Evolutionary conservation across 2,113 vertebrate species (phyloP), one percentile per base, ranked within the genome.

Genomic region (Zosterops hypoxanthus): DNA sequence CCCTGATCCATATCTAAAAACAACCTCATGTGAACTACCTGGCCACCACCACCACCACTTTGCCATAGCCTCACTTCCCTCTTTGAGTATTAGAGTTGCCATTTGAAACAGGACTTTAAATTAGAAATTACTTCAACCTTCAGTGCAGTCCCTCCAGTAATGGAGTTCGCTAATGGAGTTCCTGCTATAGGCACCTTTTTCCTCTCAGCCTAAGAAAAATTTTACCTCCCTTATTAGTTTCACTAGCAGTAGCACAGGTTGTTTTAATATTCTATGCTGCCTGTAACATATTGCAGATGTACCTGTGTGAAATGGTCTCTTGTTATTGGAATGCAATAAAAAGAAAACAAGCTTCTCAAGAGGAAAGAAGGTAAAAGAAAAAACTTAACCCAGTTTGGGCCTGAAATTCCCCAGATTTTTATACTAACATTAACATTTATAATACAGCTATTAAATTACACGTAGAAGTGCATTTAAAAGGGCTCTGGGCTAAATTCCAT

Each of bases 211-310:
- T 86, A 82, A 88, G 79, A 90, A 92, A 95, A 91, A 31, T 69
- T 88, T 92, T 94, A 78, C 80, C 69, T 88, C 52, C 44, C 41
- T 96, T 92, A 93, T 94, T 96, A 96, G 61, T 90, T 93, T 94
- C 86, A 60, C 88, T 50, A 95, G 90, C 94, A 93, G 94, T 97
- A 95, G 94, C 96, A 93, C 95, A 96, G 88, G 92, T 95, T 96
- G 85, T 94, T 95, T 96, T 95, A 97, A 97, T 96, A 93, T 96
- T 95, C 91, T 49, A 0, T 75, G 95, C 90, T 95, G 95, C 69
- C 65, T 93, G 92, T 97, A 97, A 97, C 95, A 92, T 92, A 71
- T 68, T 91, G 94, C 95, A 96, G 95, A 97, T 86, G 95, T 96
- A 96, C 93, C 94, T 95, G 88, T 72, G 90, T 94, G 94, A 96